Percentiles rank a stretch among this genome's conserved stretches.
phyloP scores from a whole-genome alignment of 2,797 vertebrate species.

The Mormyrus proboscirostris region DNA sequence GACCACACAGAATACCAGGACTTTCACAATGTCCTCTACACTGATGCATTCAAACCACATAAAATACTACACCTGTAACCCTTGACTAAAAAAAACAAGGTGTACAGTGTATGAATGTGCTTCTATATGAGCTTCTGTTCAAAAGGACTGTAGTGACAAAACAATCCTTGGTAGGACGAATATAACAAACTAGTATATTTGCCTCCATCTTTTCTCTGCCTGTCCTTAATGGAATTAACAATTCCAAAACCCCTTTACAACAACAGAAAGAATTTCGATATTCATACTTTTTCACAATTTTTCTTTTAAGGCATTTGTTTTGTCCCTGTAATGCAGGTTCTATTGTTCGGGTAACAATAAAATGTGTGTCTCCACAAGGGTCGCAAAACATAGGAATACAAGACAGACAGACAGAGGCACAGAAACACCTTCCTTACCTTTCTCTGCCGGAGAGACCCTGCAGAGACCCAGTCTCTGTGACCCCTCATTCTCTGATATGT shows the following conservation, averaged over 20 bases:
- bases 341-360: not conserved
- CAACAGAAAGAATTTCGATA: not conserved
- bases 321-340: not conserved
- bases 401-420: not conserved
- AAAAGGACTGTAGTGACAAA: not conserved
- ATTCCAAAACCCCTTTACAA: not conserved
- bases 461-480: slow-evolving; percentile 51
- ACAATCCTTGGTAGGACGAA: not conserved
- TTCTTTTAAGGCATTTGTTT: not conserved
- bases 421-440: slow-evolving; percentile 51
- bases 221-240: not conserved
- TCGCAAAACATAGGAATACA: slow-evolving; percentile 3
- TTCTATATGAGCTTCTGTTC: not conserved
- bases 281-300: not conserved
- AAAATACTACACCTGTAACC: not conserved
- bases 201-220: not conserved
- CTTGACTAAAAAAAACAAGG: not conserved
- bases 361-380: not conserved
- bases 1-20: not conserved
- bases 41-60: not conserved
- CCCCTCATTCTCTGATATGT: slow-evolving; percentile 67
- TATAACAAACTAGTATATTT: not conserved
- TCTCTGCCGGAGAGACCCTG: slow-evolving; percentile 61
- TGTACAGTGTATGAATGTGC: not conserved
- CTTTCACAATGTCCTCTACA: not conserved